Base-by-base conservation (phyloP, 2,113 vertebrate genomes). In the Ophiodon elongatus region DNA sequence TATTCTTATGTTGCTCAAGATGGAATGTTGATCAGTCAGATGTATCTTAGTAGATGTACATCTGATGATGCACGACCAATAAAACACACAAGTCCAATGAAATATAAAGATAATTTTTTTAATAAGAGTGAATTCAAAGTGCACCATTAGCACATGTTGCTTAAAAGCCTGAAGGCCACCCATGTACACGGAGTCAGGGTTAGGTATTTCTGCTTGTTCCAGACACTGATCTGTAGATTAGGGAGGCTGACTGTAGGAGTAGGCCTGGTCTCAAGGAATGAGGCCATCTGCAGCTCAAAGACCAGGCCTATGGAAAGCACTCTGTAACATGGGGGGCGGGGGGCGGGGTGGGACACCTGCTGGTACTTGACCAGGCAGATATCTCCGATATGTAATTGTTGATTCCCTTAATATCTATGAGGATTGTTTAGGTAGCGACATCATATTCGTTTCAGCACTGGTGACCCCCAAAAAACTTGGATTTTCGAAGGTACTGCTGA, bases 251-350 rank as follows among this genome's bases (percentile, higher is more conserved):
- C 56, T 84, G 50, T 37, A 43, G 69, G 64, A 63, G 57, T 15
- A 62, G 72, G 65, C 37, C 73, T 59, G 71, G 31, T 31, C 29
- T 74, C 74, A 59, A 72, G 74, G 85, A 89, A 92, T 85, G 87
- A 85, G 76, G 79, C 59, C 91, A 92, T 86, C 92, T 92, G 91
- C 76, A 79, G 39, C 56, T 63, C 65, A 71, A 69, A 78, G 72
- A 77, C 73, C 63, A 83, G 79, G 86, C 62, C 33, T 45, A 66
- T 15, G 70, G 43, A 78, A 71, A 50, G 69, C 73, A 23, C 41
- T 74, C 64, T 1, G 69, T 50, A 75, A 35, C 45, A 33, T 62
- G 29, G 66, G 80, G 69, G n/a, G 25, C 29, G 79, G 63, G 47
- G 80, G 69, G n/a, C 31, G 35, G 79, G 63, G 47, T 62, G 10